Conservation (phyloP, 2,797 vertebrate species). For the Danio kyathit region DNA sequence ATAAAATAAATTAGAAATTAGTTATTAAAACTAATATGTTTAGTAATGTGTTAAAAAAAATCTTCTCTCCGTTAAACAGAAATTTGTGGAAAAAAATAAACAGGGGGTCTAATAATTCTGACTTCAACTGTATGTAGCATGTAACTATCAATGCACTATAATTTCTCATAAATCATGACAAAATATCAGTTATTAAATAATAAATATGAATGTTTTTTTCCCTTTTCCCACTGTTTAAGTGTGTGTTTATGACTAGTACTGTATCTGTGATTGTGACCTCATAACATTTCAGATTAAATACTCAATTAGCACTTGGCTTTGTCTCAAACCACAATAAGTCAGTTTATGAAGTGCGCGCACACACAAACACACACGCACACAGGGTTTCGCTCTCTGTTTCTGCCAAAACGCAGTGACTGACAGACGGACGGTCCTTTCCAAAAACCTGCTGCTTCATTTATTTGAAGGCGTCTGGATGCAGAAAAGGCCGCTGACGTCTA, state of each 20-base stretch:
- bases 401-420: not conserved
- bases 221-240: no score
- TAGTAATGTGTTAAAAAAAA: no score
- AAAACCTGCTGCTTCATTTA: conserved; percentile 34
- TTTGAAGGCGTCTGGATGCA: conserved; percentile 3
- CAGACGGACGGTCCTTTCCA: not conserved
- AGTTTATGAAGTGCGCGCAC: not conserved
- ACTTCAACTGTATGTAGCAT: no score
- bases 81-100: no score
- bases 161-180: no score
- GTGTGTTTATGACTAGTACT: not conserved
- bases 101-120: no score
- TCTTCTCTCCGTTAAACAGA: no score
- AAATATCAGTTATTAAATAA: no score
- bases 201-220: no score
- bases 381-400: not conserved
- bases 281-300: conserved; percentile 24
- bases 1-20: no score
- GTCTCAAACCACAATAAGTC: conserved; percentile 38
- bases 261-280: not conserved
- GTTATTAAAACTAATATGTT: no score
- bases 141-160: no score
- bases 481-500: not conserved
- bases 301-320: conserved; percentile 23
- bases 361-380: conserved; percentile 29